These are phyloP conservation scores for Notoglanidium macrostoma DNA, from an alignment of 2,797 vertebrate species.

Conservation along the genomic window DNA sequence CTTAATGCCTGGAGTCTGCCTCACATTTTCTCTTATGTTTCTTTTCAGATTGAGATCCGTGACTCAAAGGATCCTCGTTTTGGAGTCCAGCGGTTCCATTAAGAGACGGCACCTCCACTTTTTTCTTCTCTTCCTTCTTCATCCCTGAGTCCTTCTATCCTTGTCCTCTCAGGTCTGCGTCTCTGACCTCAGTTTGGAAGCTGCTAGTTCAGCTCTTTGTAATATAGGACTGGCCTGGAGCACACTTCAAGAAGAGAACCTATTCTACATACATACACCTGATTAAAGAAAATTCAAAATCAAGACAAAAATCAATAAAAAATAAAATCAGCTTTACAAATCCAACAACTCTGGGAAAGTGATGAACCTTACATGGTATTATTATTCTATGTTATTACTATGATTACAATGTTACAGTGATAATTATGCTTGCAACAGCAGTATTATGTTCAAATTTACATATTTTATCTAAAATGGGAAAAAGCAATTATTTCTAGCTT, in stretches of 20 bases:
- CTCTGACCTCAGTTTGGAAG: conserved; percentile 58
- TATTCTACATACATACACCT: conserved; percentile 43
- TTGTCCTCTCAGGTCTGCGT: conserved; percentile 63
- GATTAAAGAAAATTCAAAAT: conserved; percentile 55
- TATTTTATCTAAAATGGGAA: conserved; percentile 61
- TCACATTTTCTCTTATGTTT: conserved; percentile 45
- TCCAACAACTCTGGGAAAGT: conserved; percentile 66
- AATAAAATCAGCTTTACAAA: conserved; percentile 63
- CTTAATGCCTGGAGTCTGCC: conserved; percentile 24
- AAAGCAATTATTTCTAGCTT: conserved; percentile 61
- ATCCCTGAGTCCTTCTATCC: conserved; percentile 31
- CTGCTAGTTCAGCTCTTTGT: conserved; percentile 59
- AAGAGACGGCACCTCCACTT: conserved; percentile 44
- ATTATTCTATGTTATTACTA: conserved; percentile 50
- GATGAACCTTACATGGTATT: conserved; percentile 50
- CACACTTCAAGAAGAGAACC: conserved; percentile 55
- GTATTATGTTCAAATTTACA: conserved; percentile 59
- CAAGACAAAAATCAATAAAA: conserved; percentile 42
- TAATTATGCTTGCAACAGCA: conserved; percentile 59
- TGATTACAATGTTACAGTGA: conserved; percentile 52
- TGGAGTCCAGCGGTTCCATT: conserved; percentile 67
- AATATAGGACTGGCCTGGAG: conserved; percentile 61
- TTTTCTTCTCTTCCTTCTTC: conserved; percentile 38
- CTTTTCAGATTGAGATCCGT: conserved; percentile 70
- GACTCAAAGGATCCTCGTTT: conserved; percentile 67